phyloP scores from a whole-genome alignment of 2,888 invertebrate genomes.

The Epirrita christyi region DNA sequence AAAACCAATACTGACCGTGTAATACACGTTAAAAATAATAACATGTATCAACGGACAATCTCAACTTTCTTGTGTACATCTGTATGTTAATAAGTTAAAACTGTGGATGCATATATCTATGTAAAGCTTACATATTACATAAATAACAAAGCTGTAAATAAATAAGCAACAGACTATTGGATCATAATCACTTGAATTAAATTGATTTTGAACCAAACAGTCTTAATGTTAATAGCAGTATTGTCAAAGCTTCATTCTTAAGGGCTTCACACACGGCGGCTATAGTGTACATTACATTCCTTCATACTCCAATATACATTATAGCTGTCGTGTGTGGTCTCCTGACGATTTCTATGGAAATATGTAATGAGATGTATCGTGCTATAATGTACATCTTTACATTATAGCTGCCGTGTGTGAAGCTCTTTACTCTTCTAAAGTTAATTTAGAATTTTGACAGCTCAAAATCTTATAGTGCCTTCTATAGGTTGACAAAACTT shows the following conservation, averaged over 20 bases:
- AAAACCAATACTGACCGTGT: constrained; percentile 51
- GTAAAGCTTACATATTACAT: constrained; percentile 47
- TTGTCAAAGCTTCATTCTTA: constrained; percentile 26
- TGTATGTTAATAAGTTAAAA: constrained; percentile 59
- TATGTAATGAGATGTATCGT: too few species aligned
- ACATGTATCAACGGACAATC: constrained; percentile 31
- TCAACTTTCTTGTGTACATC: constrained; percentile 50
- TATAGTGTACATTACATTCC: too few species aligned
- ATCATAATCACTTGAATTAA: constrained; percentile 18
- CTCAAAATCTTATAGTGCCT: too few species aligned
- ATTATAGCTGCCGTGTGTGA: too few species aligned
- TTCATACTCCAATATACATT: too few species aligned
- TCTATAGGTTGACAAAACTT: too few species aligned
- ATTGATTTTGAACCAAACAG: constrained; percentile 31
- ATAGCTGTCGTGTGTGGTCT: too few species aligned
- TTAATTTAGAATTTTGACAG: too few species aligned
- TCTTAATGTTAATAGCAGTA: constrained; percentile 16
- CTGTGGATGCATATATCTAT: constrained; percentile 62
- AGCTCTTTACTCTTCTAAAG: not conserved
- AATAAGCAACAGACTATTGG: constrained; percentile 12
- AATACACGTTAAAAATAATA: not conserved
- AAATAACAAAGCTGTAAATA: constrained; percentile 44
- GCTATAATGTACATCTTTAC: too few species aligned
- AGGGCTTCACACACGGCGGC: too few species aligned
- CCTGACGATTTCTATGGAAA: too few species aligned